These are phyloP conservation scores for Battus philenor DNA, from an alignment of 1,140 invertebrate species.

Conservation along the genomic window DNA sequence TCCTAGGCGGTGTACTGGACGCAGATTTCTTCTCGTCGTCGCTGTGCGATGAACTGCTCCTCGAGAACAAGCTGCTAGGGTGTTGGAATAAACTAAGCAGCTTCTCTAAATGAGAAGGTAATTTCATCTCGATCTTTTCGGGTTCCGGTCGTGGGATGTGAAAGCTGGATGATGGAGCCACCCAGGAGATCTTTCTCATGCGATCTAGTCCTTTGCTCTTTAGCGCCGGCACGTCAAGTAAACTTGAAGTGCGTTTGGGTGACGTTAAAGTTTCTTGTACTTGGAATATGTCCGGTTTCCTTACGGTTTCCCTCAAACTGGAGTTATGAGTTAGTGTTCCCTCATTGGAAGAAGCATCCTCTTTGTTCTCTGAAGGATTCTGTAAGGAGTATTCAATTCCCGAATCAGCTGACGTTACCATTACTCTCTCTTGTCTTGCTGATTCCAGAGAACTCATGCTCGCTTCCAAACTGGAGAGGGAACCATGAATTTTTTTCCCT, in stretches of 20 bases:
- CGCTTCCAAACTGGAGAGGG: conserved; percentile 69
- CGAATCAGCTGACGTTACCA: conserved; percentile 71
- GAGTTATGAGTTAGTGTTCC: conserved; percentile 70
- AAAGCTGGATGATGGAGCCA: conserved; percentile 64
- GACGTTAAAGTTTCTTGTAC: conserved; percentile 50
- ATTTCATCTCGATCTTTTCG: conserved; percentile 53
- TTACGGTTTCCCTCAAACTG: conserved; percentile 50
- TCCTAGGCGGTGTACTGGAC: conserved; percentile 63
- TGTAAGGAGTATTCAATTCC: conserved; percentile 69
- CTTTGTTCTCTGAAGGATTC: conserved; percentile 51
- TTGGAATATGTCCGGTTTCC: conserved; percentile 25
- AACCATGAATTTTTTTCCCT: conserved; percentile 66
- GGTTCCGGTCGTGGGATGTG: conserved; percentile 52
- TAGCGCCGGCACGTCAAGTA: conserved; percentile 65
- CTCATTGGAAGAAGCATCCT: conserved; percentile 67
- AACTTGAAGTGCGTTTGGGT: conserved; percentile 59
- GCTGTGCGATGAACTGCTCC: conserved; percentile 29
- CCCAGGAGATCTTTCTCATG: conserved; percentile 77
- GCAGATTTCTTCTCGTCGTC: conserved; percentile 56
- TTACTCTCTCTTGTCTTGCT: conserved; percentile 50
- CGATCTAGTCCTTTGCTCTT: conserved; percentile 58
- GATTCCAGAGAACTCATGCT: conserved; percentile 71
- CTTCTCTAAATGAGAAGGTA: conserved; percentile 75
- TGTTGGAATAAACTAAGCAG: conserved; percentile 77
- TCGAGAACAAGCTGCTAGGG: conserved; percentile 73